A percentile compares a stretch with the other conserved stretches of the same genome.
phyloP scores from a whole-genome alignment of 2,113 vertebrate genomes.

The Cynoglossus semilaevis region DNA sequence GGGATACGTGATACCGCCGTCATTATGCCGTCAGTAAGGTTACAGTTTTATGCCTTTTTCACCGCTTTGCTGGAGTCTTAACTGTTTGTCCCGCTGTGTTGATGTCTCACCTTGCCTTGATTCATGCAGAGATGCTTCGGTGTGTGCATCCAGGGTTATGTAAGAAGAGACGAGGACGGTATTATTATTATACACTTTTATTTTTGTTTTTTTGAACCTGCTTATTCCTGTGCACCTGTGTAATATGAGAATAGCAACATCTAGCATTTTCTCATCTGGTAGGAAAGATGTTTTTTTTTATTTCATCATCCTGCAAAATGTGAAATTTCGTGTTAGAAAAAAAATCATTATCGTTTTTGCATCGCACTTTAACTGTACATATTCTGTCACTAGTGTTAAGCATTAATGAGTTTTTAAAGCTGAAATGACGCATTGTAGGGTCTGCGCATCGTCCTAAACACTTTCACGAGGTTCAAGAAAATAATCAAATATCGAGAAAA shows the following conservation, averaged over 20 bases:
- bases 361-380: too few species aligned
- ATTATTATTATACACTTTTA: conserved; percentile 2
- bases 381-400: too few species aligned
- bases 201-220: conserved; percentile 13
- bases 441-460: too few species aligned
- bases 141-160: not conserved
- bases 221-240: conserved; percentile 9
- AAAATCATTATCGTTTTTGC: too few species aligned
- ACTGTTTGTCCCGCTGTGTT: not conserved
- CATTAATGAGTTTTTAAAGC: too few species aligned
- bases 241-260: not conserved
- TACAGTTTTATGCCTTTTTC: not conserved
- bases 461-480: too few species aligned
- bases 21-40: not conserved
- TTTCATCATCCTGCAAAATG: too few species aligned
- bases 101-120: conserved; percentile 1
- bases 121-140: not conserved
- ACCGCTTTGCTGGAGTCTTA: not conserved
- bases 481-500: too few species aligned
- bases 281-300: too few species aligned
- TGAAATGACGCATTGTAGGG: too few species aligned
- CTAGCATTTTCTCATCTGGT: not conserved
- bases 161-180: not conserved
- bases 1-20: too few species aligned
- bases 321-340: too few species aligned